Evolutionary conservation across 1,140 invertebrate genomes (phyloP).

Genomic region (Achroia grisella): DNA sequence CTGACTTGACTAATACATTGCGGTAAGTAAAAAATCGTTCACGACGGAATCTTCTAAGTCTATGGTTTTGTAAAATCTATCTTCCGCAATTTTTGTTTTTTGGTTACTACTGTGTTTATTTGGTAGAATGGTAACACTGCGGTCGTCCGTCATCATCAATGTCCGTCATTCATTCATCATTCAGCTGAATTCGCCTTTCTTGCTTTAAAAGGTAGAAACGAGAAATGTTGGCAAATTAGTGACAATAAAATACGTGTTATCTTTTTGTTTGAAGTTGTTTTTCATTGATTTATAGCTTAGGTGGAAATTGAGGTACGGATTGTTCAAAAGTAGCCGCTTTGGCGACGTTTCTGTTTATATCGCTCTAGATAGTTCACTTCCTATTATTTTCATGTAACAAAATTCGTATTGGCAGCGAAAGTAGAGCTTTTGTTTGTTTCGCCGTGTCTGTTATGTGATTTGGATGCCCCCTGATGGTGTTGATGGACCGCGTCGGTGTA

Average conservation of each 20-base stretch:
- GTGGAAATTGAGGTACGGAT: slow-evolving; percentile 10
- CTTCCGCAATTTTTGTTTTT: too few species aligned
- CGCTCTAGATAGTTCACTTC: slow-evolving; percentile 45
- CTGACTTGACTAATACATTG: too few species aligned
- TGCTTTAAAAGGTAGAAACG: slow-evolving; percentile 63
- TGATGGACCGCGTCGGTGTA: slow-evolving; percentile 42
- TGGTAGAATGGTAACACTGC: slow-evolving; percentile 26
- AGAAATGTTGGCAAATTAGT: slow-evolving; percentile 68
- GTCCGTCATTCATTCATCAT: slow-evolving; percentile 61
- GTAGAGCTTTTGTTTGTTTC: slow-evolving; percentile 52
- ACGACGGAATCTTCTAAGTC: too few species aligned
- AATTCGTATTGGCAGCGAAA: slow-evolving; percentile 53
- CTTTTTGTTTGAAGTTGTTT: slow-evolving; percentile 29
- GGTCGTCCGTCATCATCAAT: slow-evolving; percentile 29
- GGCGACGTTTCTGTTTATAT: slow-evolving; percentile 55
- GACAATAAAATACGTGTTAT: slow-evolving; percentile 59
- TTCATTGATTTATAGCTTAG: slow-evolving; percentile 13
- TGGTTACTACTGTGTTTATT: too few species aligned
- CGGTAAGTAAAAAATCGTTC: too few species aligned
- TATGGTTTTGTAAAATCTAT: too few species aligned
- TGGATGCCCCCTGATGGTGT: slow-evolving; percentile 33
- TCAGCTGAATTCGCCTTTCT: slow-evolving; percentile 54
- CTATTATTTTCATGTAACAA: slow-evolving; percentile 26
- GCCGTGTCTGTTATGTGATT: slow-evolving; percentile 31
- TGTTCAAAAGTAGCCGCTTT: slow-evolving; percentile 8